A percentile compares a stretch with the other conserved stretches of the same genome.
phyloP scores from a whole-genome alignment of 2,888 invertebrate species.

The Halictus ligatus region DNA sequence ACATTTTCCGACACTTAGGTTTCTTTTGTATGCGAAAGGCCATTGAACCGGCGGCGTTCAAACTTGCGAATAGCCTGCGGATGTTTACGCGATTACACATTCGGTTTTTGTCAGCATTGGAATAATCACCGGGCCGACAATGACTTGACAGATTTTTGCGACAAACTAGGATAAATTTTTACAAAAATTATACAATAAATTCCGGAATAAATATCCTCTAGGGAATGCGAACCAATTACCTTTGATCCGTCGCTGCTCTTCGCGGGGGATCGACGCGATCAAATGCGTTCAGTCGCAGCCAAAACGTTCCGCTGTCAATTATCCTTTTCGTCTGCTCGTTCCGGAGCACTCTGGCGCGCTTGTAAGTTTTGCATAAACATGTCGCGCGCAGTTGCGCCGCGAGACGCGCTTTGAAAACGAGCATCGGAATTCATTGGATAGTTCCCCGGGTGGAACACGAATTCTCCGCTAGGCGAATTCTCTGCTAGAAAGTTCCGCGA shows the following conservation, averaged over 20 bases:
- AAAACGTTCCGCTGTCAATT: not conserved
- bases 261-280: not conserved
- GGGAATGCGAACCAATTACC: not conserved
- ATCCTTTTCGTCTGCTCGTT: not conserved
- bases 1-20: not conserved
- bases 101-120: not conserved
- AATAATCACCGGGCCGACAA: not conserved
- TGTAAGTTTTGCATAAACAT: not conserved
- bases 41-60: not conserved
- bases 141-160: not conserved
- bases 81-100: not conserved
- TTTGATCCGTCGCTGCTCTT: not conserved
- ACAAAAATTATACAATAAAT: too few species aligned
- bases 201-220: not conserved
- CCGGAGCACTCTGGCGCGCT: not conserved
- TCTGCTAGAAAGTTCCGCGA: not conserved
- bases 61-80: not conserved
- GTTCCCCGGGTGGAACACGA: not conserved
- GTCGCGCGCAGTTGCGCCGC: not conserved
- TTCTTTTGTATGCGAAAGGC: not conserved
- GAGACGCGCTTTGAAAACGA: conserved; percentile 6
- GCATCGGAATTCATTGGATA: not conserved
- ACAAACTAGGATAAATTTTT: too few species aligned
- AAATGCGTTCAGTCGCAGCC: not conserved
- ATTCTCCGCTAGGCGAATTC: conserved; percentile 15